These are phyloP conservation scores for Eclectus roratus DNA, from an alignment of 2,113 vertebrate species.

Conservation along the genomic window DNA sequence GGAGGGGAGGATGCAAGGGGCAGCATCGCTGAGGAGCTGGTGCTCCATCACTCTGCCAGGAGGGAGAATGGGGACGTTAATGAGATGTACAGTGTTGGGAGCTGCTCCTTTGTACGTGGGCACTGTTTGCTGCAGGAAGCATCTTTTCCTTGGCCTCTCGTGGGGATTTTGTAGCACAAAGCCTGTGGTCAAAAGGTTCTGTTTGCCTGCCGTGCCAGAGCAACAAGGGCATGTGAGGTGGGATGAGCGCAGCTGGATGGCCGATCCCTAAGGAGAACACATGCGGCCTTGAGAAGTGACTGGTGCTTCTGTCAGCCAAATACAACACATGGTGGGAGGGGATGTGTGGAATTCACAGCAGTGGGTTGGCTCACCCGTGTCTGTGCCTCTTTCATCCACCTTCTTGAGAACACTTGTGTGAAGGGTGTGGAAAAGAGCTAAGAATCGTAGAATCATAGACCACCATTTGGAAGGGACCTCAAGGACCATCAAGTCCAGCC, in stretches of 20 bases:
- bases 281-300: neutral
- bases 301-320: neutral
- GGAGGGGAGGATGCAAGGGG: constrained; percentile 40
- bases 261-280: neutral
- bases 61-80: constrained; percentile 14
- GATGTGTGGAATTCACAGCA: neutral
- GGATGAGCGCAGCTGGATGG: neutral
- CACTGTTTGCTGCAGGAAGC: neutral
- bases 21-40: neutral
- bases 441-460: neutral
- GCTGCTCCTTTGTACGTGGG: neutral
- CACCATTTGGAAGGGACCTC: neutral
- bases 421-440: neutral
- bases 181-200: neutral
- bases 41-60: constrained; percentile 10
- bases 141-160: neutral
- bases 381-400: neutral
- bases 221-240: neutral
- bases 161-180: neutral
- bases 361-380: neutral
- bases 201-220: neutral
- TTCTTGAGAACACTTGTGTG: neutral
- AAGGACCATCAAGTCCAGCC: neutral
- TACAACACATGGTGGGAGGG: neutral
- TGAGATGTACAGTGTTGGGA: neutral